Evolutionary conservation across 1,140 invertebrate genomes (phyloP).

Genomic region (Reticulitermes speratus): DNA sequence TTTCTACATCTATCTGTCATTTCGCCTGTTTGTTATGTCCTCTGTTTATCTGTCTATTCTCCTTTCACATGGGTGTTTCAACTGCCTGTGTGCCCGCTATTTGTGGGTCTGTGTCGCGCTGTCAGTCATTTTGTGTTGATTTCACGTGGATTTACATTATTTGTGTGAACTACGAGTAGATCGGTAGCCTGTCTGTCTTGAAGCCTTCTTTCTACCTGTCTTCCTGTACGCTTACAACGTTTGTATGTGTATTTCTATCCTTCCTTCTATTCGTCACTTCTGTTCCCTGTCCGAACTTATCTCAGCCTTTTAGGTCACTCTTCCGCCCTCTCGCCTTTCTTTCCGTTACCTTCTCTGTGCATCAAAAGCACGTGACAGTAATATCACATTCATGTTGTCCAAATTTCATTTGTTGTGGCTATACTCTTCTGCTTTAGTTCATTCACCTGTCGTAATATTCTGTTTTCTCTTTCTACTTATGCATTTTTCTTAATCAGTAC

Average conservation of each 20-base stretch:
- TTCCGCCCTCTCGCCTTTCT: neutral
- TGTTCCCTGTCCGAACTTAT: neutral
- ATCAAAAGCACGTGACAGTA: neutral
- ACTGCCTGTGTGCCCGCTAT: no score
- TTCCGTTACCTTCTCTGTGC: neutral
- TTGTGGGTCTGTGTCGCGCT: no score
- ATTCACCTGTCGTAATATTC: neutral
- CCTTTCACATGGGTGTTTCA: no score
- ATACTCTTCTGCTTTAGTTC: neutral
- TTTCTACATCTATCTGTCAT: no score
- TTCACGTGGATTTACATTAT: no score
- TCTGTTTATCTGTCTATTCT: no score
- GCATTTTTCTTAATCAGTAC: no score
- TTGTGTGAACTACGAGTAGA: no score
- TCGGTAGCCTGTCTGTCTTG: no score
- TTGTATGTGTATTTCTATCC: neutral
- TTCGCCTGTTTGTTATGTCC: no score
- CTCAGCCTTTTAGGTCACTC: neutral
- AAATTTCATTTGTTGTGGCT: neutral
- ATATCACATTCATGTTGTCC: neutral
- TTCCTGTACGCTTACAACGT: neutral
- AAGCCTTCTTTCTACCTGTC: neutral
- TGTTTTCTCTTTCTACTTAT: no score
- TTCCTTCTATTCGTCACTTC: neutral
- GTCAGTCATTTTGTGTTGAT: no score